These are phyloP conservation scores for Chlorodrepanis virens DNA, from an alignment of 2,113 vertebrate genomes.

Conservation along the genomic window DNA sequence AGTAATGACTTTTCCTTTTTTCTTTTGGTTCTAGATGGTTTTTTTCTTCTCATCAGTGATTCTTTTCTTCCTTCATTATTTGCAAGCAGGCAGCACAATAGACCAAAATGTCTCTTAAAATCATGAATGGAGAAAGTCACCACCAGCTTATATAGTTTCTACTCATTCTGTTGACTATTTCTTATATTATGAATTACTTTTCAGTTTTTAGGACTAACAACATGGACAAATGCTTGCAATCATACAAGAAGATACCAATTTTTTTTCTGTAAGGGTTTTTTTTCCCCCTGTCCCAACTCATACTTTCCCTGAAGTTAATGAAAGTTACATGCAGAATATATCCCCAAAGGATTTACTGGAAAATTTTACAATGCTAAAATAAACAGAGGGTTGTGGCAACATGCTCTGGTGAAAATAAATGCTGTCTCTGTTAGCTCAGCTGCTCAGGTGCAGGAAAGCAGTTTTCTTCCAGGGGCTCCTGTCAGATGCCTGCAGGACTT, in stretches of 20 bases:
- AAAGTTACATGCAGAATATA: neutral
- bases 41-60: neutral
- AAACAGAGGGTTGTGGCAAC: neutral
- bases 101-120: neutral
- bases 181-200: neutral
- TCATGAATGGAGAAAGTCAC: neutral
- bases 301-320: neutral
- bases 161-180: neutral
- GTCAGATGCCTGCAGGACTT: neutral
- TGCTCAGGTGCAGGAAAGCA: neutral
- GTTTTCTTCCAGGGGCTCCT: neutral
- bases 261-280: neutral
- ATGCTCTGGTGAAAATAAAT: neutral
- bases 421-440: conserved; percentile 25
- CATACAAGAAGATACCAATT: neutral
- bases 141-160: neutral
- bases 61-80: neutral
- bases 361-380: conserved; percentile 10
- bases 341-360: neutral
- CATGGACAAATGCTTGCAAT: neutral
- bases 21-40: neutral
- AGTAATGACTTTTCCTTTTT: neutral
- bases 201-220: neutral
- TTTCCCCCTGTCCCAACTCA: neutral
- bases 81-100: neutral